Percentiles rank a stretch among this genome's conserved stretches.
phyloP scores from a whole-genome alignment of 2,888 invertebrate species.

The Drosophila nigricruria region DNA sequence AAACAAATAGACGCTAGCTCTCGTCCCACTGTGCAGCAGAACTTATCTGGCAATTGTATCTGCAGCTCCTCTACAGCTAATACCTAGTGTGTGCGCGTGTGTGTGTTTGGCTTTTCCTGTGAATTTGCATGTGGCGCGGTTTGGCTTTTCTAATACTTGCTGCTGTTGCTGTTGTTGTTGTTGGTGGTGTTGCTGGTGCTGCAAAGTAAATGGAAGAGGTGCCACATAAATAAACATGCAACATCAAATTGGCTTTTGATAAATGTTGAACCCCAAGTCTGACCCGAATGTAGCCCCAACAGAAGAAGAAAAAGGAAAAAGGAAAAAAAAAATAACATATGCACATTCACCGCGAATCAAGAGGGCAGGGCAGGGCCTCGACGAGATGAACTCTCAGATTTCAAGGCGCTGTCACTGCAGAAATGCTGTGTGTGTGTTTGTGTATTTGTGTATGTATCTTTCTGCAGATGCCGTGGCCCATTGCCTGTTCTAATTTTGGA shows the following conservation, averaged over 20 bases:
- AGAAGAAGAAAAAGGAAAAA: constrained; percentile 14
- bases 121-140: constrained; percentile 67
- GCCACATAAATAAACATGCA: constrained; percentile 52
- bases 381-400: constrained; percentile 41
- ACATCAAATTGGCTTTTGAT: constrained; percentile 56
- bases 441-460: constrained; percentile 10
- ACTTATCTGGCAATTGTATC: constrained; percentile 66
- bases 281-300: constrained; percentile 29
- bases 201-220: constrained; percentile 52
- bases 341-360: constrained; percentile 39
- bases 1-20: constrained; percentile 50
- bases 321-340: constrained; percentile 1
- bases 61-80: constrained; percentile 39
- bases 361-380: constrained; percentile 32
- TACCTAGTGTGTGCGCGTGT: constrained; percentile 19
- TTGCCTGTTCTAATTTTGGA: constrained; percentile 53
- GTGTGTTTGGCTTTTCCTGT: constrained; percentile 46
- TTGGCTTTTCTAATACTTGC: constrained; percentile 66
- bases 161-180: constrained; percentile 41
- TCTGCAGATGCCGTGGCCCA: constrained; percentile 23
- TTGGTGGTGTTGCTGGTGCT: constrained; percentile 58
- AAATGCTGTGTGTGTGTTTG: constrained; percentile 1
- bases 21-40: constrained; percentile 72
- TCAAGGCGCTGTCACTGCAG: constrained; percentile 31
- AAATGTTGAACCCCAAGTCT: constrained; percentile 49